Percentiles rank a stretch among this genome's conserved stretches.
These are phyloP conservation scores for Dendrolimus houi DNA, from an alignment of 2,888 invertebrate genomes.

Conservation along the genomic window DNA sequence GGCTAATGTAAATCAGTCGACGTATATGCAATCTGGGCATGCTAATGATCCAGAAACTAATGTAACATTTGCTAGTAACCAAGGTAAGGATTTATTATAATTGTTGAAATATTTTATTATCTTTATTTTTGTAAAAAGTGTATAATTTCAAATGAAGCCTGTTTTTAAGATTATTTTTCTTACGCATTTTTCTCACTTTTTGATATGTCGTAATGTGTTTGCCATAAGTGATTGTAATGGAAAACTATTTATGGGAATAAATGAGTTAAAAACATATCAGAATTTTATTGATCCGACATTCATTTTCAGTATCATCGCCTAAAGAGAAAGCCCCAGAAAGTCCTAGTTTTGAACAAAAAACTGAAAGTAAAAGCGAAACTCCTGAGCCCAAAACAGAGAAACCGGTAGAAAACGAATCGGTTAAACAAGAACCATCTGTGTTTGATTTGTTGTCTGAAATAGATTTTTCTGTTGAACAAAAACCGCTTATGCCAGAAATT, in stretches of 20 bases:
- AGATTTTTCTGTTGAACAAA: slow-evolving; percentile 82
- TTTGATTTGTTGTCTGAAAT: slow-evolving; percentile 86
- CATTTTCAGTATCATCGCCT: slow-evolving; percentile 57
- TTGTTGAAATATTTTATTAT: slow-evolving; percentile 7
- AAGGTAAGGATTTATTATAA: slow-evolving; percentile 51
- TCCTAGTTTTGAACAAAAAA: slow-evolving; percentile 23
- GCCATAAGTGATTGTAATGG: not conserved
- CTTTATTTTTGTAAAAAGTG: slow-evolving; percentile 4
- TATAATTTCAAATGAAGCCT: not conserved
- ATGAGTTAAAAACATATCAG: slow-evolving; percentile 28
- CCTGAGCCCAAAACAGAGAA: slow-evolving; percentile 9
- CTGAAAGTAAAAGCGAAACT: slow-evolving; percentile 3
- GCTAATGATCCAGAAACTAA: slow-evolving; percentile 39
- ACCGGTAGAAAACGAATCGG: slow-evolving; percentile 19
- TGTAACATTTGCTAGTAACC: slow-evolving; percentile 46
- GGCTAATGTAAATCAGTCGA: slow-evolving; percentile 49
- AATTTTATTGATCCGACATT: slow-evolving; percentile 38
- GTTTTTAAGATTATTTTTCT: no score
- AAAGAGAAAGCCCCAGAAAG: slow-evolving; percentile 38
- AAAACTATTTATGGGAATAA: slow-evolving; percentile 26
- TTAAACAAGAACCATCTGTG: slow-evolving; percentile 54
- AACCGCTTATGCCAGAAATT: slow-evolving; percentile 79
- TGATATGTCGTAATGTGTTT: no score
- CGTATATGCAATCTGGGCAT: slow-evolving; percentile 55
- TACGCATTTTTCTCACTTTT: not conserved